Evolutionary conservation across 2,797 vertebrate genomes (phyloP).

Genomic region (Dromococcyx pavoninus): DNA sequence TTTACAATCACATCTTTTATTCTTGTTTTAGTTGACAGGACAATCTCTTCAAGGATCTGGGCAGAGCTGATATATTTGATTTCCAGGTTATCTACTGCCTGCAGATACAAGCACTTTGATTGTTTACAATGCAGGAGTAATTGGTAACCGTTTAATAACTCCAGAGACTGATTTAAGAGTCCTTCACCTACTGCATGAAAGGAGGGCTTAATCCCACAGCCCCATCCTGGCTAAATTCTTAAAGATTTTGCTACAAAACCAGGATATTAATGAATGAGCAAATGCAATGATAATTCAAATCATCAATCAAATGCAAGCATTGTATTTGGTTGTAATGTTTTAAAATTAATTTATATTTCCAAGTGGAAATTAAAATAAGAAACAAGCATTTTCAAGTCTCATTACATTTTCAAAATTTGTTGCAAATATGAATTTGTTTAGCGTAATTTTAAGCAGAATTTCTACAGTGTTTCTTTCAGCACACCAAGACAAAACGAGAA

Average conservation of each 20-base stretch:
- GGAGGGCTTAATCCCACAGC: conserved; percentile 11
- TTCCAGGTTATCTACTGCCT: conserved; percentile 76
- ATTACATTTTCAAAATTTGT: background rate
- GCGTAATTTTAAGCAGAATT: background rate
- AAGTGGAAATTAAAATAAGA: conserved; percentile 12
- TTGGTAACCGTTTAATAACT: conserved; percentile 69
- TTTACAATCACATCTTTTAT: conserved; percentile 71
- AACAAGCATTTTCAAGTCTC: background rate
- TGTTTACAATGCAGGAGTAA: conserved; percentile 74
- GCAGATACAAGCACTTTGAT: conserved; percentile 72
- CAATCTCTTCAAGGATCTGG: conserved; percentile 74
- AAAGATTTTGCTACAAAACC: background rate
- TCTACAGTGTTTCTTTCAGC: background rate
- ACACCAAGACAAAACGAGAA: background rate
- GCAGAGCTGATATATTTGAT: conserved; percentile 74
- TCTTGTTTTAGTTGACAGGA: conserved; percentile 69
- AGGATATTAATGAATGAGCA: background rate
- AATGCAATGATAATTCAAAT: conserved; percentile 5
- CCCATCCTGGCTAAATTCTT: background rate
- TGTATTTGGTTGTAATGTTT: background rate
- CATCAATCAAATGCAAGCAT: background rate
- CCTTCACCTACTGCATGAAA: conserved; percentile 34
- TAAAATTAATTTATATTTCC: conserved; percentile 15
- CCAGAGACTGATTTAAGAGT: conserved; percentile 68
- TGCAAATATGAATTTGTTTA: background rate